Evolutionary conservation across 2,797 vertebrate species (phyloP), one percentile per base, ranked within the genome.

Genomic region (Acanthurus lineatus): DNA sequence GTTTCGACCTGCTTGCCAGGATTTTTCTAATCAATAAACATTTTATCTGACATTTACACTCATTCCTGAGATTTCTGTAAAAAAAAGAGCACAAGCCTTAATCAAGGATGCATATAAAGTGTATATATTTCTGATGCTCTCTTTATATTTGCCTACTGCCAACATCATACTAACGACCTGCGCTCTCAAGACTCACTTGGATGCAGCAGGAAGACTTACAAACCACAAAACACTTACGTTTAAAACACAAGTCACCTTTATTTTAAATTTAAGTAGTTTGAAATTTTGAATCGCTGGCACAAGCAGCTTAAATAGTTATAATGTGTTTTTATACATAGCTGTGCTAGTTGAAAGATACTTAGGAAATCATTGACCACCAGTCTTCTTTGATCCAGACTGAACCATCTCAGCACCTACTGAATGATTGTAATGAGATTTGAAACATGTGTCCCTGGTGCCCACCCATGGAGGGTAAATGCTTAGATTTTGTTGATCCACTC

Each of bases 241-340:
- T 35, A 22, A 40, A 22, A 61, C 17, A 64, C 17, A 22, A 35
- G 28, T 61, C 47, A 53, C 51, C 51, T 69, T 58, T n/a, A 63
- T 69, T 48, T 58, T 58, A 42, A 65, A 71, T 28, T 40, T 11
- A 49, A 65, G 60, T 28, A 20, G 20, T 47, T 4, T 73, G 57
- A 64, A 44, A 74, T 40, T 45, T 62, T 45, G 57, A 54, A 52
- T 35, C 45, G 35, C n/a, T 64, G 15, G 54, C 44, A 10, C 20
- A 8, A n/a, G 25, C 44, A 47, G 53, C 45, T 47, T 42, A 59
- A 65, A 60, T 47, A 71, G 53, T 59, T 47, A 53, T 47, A 61
- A 61, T 48, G 48, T 25, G 17, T 62, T 42, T 61, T 56, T 73
- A 48, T 62, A 48, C 3, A 25, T 61, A 79, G n/a, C n/a, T 3